phyloP scores from a whole-genome alignment of 1,140 invertebrate species.

The Eupristina koningsbergeri region DNA sequence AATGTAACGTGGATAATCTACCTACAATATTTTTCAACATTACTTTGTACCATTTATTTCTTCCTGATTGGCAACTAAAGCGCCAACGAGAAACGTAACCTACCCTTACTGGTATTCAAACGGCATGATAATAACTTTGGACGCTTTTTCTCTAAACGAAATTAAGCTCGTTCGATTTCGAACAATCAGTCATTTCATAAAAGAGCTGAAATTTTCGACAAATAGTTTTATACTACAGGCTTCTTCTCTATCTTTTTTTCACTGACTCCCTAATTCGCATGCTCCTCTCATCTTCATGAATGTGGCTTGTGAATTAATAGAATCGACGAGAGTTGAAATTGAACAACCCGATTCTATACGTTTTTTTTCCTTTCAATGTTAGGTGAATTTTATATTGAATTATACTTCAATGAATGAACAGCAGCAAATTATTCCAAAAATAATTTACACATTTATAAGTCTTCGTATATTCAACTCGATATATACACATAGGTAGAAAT shows the following conservation, averaged over 20 bases:
- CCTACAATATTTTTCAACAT: neutral
- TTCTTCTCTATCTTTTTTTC: neutral
- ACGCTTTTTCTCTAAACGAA: slow-evolving; percentile 31
- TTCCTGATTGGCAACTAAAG: neutral
- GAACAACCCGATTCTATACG: neutral
- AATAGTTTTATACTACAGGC: neutral
- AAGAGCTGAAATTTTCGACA: slow-evolving; percentile 13
- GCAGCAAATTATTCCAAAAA: neutral
- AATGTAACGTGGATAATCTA: neutral
- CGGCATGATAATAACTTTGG: slow-evolving; percentile 16
- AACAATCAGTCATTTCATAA: slow-evolving; percentile 34
- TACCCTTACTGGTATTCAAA: neutral
- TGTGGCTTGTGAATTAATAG: slow-evolving; percentile 22
- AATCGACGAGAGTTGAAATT: slow-evolving; percentile 13
- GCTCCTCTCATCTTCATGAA: slow-evolving; percentile 6
- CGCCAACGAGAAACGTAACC: neutral
- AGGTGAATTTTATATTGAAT: slow-evolving; percentile 16
- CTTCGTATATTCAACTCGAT: too few species aligned
- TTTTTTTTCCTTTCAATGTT: neutral
- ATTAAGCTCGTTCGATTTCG: slow-evolving; percentile 40
- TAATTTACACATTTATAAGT: neutral
- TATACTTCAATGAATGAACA: neutral
- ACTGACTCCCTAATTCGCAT: neutral
- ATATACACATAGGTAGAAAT: too few species aligned
- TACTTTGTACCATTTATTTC: neutral